Evolutionary conservation across 2,797 vertebrate species (phyloP).

Genomic region (Coreius guichenoti): DNA sequence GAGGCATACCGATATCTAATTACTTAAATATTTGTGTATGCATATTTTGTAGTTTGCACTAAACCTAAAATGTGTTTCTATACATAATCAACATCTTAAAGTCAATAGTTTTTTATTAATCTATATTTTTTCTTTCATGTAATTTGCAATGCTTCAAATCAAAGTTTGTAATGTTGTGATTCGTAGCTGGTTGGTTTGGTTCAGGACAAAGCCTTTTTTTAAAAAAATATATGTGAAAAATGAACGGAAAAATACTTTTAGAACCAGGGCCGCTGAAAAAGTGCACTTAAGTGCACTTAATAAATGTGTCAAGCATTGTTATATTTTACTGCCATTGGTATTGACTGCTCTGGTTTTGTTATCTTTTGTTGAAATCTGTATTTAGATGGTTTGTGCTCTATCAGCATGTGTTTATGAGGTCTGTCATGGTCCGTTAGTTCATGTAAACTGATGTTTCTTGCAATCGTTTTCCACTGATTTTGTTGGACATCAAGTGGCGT

Average conservation of each 20-base stretch:
- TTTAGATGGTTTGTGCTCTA: not conserved
- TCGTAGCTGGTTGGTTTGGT: not conserved
- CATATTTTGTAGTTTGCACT: not conserved
- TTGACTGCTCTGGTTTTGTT: not conserved
- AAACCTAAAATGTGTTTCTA: not conserved
- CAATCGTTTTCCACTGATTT: not conserved
- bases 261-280: not conserved
- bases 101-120: not conserved
- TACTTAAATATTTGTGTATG: not conserved
- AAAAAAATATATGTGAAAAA: not conserved
- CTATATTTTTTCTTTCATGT: not conserved
- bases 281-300: not conserved
- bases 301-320: not conserved
- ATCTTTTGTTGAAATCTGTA: not conserved
- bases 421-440: conserved; percentile 63
- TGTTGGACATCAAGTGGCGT: not conserved
- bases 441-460: conserved; percentile 56
- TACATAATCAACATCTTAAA: not conserved
- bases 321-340: not conserved
- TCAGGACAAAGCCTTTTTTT: not conserved
- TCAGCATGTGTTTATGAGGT: conserved; percentile 64
- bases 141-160: not conserved
- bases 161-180: not conserved
- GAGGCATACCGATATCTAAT: not conserved
- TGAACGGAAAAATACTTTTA: not conserved